phyloP scores from a whole-genome alignment of 2,888 invertebrate species.

The Drosophila neonasuta region DNA sequence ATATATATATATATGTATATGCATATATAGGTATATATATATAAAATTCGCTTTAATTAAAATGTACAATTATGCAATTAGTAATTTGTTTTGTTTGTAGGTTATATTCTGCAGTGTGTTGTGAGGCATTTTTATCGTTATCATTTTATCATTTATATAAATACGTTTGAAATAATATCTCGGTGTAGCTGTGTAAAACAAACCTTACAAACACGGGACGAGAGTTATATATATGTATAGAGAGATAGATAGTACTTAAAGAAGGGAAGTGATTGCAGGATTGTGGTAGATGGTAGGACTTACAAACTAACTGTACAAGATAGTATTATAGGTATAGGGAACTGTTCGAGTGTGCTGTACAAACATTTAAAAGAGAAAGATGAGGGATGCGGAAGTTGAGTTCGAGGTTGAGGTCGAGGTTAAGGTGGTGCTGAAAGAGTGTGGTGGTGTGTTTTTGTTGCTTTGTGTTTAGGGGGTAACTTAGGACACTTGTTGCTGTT shows the following conservation, averaged over 20 bases:
- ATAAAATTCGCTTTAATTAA: slow-evolving; percentile 60
- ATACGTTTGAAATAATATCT: slow-evolving; percentile 57
- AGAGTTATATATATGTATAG: slow-evolving; percentile 10
- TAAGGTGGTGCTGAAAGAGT: too few relatives aligned
- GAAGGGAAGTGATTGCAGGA: slow-evolving; percentile 1
- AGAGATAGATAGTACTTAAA: slow-evolving; percentile 12
- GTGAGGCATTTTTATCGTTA: slow-evolving; percentile 36
- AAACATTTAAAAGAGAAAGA: slow-evolving; percentile 13
- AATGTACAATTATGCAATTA: slow-evolving; percentile 60
- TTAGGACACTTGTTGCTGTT: slow-evolving; percentile 52
- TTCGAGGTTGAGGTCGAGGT: too few relatives aligned
- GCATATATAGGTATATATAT: slow-evolving; percentile 23
- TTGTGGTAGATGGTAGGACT: slow-evolving; percentile 18
- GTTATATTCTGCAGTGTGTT: slow-evolving; percentile 29
- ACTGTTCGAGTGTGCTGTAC: slow-evolving; percentile 36
- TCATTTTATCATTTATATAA: slow-evolving; percentile 20
- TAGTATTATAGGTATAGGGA: slow-evolving; percentile 12
- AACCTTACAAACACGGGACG: slow-evolving; percentile 23
- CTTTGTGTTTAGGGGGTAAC: background rate
- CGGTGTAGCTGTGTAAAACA: slow-evolving; percentile 51
- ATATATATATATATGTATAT: slow-evolving; percentile 16
- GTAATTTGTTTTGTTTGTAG: slow-evolving; percentile 32
- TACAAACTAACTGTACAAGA: slow-evolving; percentile 70
- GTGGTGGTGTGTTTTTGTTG: too few relatives aligned
- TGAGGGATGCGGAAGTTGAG: background rate